Conservation (phyloP, 2,888 invertebrate species). For the Patella caerulea region DNA sequence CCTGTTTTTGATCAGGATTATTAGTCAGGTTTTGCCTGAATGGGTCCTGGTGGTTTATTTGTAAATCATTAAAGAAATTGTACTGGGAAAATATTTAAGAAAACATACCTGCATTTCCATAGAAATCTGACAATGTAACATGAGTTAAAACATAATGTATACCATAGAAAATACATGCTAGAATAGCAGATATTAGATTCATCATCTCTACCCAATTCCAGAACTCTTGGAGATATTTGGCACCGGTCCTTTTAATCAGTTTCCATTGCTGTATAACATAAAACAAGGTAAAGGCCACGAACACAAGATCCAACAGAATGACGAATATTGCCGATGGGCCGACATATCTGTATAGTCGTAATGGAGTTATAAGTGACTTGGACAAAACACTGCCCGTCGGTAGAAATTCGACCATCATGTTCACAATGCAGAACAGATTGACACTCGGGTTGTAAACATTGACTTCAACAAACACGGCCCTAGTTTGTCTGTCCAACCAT, state of each 20-base stretch:
- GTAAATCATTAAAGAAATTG: too few species aligned
- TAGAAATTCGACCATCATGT: conserved; percentile 46
- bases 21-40: too few species aligned
- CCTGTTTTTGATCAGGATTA: too few species aligned
- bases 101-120: conserved; percentile 31
- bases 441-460: conserved; percentile 70
- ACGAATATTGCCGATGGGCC: conserved; percentile 35
- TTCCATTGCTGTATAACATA: conserved; percentile 26
- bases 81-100: neutral
- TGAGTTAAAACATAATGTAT: conserved; percentile 32
- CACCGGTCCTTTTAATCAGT: conserved; percentile 18
- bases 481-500: conserved; percentile 71
- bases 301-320: conserved; percentile 31
- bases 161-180: conserved; percentile 35
- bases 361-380: conserved; percentile 13
- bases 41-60: too few species aligned
- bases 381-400: conserved; percentile 45
- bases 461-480: conserved; percentile 72
- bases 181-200: conserved; percentile 30
- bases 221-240: conserved; percentile 20
- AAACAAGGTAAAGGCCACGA: conserved; percentile 35
- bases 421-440: conserved; percentile 48
- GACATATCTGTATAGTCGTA: conserved; percentile 32
- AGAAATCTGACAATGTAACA: conserved; percentile 27
- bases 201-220: conserved; percentile 35